These are phyloP conservation scores for Bathybates hornii DNA, from an alignment of 2,113 vertebrate genomes.

Conservation along the genomic window DNA sequence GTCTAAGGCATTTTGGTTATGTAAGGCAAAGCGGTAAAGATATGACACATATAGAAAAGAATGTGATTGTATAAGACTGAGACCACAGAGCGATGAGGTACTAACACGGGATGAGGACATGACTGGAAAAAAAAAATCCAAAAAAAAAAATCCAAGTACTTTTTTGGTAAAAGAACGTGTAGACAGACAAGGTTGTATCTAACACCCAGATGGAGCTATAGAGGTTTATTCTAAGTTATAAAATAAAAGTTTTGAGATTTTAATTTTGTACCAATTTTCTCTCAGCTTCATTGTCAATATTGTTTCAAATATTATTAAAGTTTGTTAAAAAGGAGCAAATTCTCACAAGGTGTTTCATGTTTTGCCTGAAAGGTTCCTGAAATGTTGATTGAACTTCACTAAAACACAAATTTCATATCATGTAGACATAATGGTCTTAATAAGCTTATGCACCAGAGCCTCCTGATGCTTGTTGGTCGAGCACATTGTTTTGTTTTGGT, in stretches of 20 bases:
- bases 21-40: neutral
- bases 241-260: neutral
- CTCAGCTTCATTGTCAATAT: neutral
- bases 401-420: neutral
- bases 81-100: neutral
- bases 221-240: neutral
- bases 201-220: neutral
- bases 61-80: neutral
- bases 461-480: neutral
- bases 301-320: neutral
- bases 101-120: neutral
- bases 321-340: neutral
- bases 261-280: neutral
- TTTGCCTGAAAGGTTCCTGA: neutral
- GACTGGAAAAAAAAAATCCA: neutral
- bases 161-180: neutral
- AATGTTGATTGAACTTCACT: neutral
- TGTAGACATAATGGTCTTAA: neutral
- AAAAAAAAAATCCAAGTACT: neutral
- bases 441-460: neutral
- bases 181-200: neutral
- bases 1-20: neutral
- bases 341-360: neutral
- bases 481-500: neutral
- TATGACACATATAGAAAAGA: neutral